Evolutionary conservation across 2,797 vertebrate genomes (phyloP).

Genomic region (Muscicapa comitata): DNA sequence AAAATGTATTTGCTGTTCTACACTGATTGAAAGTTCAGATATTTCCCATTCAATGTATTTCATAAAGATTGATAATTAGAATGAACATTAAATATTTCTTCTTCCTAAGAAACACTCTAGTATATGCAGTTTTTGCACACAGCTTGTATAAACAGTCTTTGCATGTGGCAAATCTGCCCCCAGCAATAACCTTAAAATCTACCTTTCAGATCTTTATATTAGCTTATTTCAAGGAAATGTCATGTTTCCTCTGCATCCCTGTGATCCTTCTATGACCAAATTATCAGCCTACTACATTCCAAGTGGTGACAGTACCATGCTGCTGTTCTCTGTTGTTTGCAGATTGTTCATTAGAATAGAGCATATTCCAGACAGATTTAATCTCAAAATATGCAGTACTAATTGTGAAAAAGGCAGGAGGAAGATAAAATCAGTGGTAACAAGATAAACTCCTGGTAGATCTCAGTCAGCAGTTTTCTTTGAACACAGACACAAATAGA

Average conservation of each 20-base stretch:
- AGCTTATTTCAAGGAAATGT: background rate
- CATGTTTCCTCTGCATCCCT: background rate
- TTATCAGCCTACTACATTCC: background rate
- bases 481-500: background rate
- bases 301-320: background rate
- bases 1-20: background rate
- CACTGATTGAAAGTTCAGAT: background rate
- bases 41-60: background rate
- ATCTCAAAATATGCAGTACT: slow-evolving; percentile 20
- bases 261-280: background rate
- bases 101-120: background rate
- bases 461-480: slow-evolving; percentile 5
- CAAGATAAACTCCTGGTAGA: background rate
- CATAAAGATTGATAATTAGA: background rate
- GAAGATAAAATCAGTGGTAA: slow-evolving; percentile 14
- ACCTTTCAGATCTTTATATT: background rate
- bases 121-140: background rate
- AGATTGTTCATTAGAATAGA: background rate
- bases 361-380: slow-evolving; percentile 11
- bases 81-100: background rate
- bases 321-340: background rate
- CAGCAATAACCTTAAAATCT: background rate
- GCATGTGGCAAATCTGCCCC: background rate
- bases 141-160: background rate
- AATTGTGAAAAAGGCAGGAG: slow-evolving; percentile 17